Evolutionary conservation across 2,888 invertebrate species (phyloP).

Genomic region (Smittia aterrima): DNA sequence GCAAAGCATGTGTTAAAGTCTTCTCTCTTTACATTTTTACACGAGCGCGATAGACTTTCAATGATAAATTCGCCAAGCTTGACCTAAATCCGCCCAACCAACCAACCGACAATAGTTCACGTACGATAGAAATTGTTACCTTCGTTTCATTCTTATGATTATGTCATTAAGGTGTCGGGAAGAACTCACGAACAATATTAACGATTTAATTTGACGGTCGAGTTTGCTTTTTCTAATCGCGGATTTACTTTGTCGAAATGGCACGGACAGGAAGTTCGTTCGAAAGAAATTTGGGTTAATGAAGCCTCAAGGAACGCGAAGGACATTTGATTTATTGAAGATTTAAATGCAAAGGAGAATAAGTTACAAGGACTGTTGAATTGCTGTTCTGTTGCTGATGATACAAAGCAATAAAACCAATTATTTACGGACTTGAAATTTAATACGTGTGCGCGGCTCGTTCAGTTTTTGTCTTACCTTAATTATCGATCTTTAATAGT

Average conservation of each 20-base stretch:
- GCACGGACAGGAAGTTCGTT: neutral
- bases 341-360: neutral
- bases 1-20: neutral
- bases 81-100: neutral
- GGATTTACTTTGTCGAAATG: neutral
- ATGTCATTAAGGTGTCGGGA: neutral
- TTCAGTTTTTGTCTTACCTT: neutral
- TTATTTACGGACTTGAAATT: conserved; percentile 16
- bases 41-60: neutral
- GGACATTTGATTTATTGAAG: conserved; percentile 17
- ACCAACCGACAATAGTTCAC: too few species aligned
- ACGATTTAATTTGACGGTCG: neutral
- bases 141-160: too few species aligned
- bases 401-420: conserved; percentile 19
- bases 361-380: neutral
- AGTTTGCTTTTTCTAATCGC: neutral
- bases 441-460: neutral
- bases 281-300: conserved; percentile 31
- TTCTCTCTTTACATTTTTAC: neutral
- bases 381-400: too few species aligned
- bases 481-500: neutral
- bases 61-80: neutral
- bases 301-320: neutral
- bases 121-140: too few species aligned
- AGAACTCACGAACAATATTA: neutral